phyloP scores from a whole-genome alignment of 2,113 vertebrate species.

The Cephalopholis sonnerati region DNA sequence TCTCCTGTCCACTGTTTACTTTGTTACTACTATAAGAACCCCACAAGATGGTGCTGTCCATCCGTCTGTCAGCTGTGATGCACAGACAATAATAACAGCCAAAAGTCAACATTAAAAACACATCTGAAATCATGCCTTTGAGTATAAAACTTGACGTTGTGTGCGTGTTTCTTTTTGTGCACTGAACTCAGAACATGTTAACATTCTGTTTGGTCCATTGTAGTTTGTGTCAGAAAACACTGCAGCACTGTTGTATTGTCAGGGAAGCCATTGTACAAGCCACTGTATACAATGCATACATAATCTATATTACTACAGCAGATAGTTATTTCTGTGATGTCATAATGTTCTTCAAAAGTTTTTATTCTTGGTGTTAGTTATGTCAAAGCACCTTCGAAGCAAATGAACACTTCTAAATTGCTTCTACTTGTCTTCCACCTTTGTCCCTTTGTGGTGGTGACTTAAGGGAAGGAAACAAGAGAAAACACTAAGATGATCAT shows the following conservation, averaged over 20 bases:
- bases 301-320: not conserved
- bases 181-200: not conserved
- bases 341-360: not conserved
- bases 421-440: not conserved
- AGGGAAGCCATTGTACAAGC: not conserved
- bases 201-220: constrained; percentile 24
- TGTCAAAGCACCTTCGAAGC: not conserved
- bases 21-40: not conserved
- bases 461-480: not conserved
- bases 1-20: not conserved
- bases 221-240: not conserved
- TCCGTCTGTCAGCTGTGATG: too few relatives aligned
- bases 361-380: not conserved
- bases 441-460: not conserved
- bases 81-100: too few relatives aligned
- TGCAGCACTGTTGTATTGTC: not conserved
- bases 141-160: constrained; percentile 34
- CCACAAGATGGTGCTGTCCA: constrained; percentile 8
- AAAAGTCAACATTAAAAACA: not conserved
- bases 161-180: constrained; percentile 34
- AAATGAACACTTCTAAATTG: not conserved
- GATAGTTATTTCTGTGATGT: not conserved
- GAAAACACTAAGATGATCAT: not conserved
- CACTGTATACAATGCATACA: not conserved
- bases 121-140: not conserved